phyloP scores from a whole-genome alignment of 92 coral and sea anemone genomes.

The Zoanthus sansibaricus region DNA sequence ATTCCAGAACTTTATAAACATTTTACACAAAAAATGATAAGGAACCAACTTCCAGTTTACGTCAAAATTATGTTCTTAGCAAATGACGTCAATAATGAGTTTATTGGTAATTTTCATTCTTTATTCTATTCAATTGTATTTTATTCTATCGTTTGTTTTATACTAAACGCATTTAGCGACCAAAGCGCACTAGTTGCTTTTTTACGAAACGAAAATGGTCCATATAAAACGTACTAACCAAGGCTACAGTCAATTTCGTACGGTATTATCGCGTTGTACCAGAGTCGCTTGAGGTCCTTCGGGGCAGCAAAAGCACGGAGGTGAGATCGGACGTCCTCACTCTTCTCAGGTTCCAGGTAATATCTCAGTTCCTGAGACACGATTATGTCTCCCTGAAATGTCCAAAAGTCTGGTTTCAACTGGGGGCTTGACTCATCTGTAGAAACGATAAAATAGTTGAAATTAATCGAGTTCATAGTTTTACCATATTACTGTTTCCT shows the following conservation, averaged over 20 bases:
- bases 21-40: no score
- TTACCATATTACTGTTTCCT: no score
- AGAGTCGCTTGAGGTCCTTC: slow-evolving; percentile 69
- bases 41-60: no score
- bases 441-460: background rate
- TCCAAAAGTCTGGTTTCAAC: slow-evolving; percentile 40
- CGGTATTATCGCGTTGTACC: slow-evolving; percentile 90
- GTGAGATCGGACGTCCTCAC: slow-evolving; percentile 2
- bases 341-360: slow-evolving; percentile 15
- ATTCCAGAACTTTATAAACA: no score
- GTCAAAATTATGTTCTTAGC: no score
- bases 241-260: slow-evolving; percentile 93
- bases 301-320: slow-evolving; percentile 68
- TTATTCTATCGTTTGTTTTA: no score
- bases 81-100: no score
- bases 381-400: slow-evolving; percentile 87
- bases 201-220: background rate
- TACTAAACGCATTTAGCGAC: no score
- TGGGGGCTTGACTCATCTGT: slow-evolving; percentile 55
- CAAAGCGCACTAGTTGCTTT: no score
- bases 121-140: no score
- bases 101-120: no score
- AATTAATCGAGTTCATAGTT: no score
- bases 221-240: slow-evolving; percentile 61
- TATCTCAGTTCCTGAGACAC: slow-evolving; percentile 75